These are phyloP conservation scores for Sebastes hubbsi DNA, from an alignment of 2,797 vertebrate genomes.

Conservation along the genomic window DNA sequence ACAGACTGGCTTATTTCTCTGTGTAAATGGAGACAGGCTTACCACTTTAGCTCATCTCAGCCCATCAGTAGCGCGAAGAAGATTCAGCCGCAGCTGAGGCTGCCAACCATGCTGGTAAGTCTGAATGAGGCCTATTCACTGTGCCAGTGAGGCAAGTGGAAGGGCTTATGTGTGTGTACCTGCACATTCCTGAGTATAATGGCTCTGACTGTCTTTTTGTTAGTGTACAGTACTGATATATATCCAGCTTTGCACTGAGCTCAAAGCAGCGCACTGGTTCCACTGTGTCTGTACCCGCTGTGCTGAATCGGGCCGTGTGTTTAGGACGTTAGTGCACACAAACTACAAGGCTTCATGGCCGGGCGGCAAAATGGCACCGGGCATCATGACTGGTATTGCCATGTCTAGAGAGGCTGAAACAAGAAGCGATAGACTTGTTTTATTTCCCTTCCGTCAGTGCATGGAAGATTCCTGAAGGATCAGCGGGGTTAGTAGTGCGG, in stretches of 20 bases:
- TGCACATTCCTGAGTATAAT: slow-evolving; percentile 51
- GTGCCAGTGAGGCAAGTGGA: slow-evolving; percentile 43
- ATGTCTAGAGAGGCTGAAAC: slow-evolving; percentile 49
- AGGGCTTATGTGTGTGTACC: slow-evolving; percentile 28
- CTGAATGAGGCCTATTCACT: slow-evolving; percentile 75
- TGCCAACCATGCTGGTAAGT: slow-evolving; percentile 83
- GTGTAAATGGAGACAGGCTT: slow-evolving; percentile 67
- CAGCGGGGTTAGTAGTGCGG: slow-evolving; percentile 37
- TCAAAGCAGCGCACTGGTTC: slow-evolving; percentile 40
- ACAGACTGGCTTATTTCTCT: slow-evolving; percentile 54
- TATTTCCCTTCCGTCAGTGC: slow-evolving; percentile 45
- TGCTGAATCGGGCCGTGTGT: slow-evolving; percentile 53
- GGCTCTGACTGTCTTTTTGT: slow-evolving; percentile 61
- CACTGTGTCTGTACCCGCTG: slow-evolving; percentile 20
- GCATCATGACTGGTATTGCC: slow-evolving; percentile 26
- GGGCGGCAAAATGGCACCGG: slow-evolving; percentile 27
- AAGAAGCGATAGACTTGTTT: slow-evolving; percentile 49
- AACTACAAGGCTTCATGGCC: slow-evolving; percentile 39
- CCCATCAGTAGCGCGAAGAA: slow-evolving; percentile 68
- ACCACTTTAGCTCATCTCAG: slow-evolving; percentile 69
- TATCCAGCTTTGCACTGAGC: slow-evolving; percentile 42
- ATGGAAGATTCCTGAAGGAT: slow-evolving; percentile 51
- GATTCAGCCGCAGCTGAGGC: slow-evolving; percentile 57
- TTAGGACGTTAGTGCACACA: slow-evolving; percentile 27
- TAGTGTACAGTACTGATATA: slow-evolving; percentile 34